phyloP scores from a whole-genome alignment of 1,140 invertebrate species.

The Nomia melanderi region DNA sequence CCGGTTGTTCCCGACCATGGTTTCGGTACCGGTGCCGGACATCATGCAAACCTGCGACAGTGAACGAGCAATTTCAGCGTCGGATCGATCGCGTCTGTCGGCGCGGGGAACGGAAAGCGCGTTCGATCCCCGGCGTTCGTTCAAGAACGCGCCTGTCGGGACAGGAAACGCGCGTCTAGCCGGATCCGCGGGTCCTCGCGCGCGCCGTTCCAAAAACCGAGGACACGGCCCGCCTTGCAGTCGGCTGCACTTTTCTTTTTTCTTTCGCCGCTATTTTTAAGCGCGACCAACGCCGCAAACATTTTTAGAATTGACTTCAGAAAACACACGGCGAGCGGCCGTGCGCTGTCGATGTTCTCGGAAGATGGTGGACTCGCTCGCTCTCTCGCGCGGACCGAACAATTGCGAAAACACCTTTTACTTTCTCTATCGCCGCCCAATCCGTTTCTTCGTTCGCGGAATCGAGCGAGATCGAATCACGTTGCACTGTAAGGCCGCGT shows the following conservation, averaged over 20 bases:
- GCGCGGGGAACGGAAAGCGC: neutral
- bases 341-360: conserved; percentile 21
- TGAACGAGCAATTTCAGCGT: neutral
- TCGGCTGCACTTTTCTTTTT: conserved; percentile 75
- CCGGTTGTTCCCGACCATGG: conserved; percentile 77
- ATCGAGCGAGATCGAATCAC: no score
- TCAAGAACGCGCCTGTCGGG: neutral
- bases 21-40: conserved; percentile 78
- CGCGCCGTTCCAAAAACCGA: conserved; percentile 11
- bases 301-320: conserved; percentile 75
- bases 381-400: neutral
- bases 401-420: neutral
- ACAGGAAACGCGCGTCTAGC: neutral
- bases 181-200: neutral
- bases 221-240: conserved; percentile 45
- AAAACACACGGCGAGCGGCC: conserved; percentile 59
- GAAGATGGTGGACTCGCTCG: conserved; percentile 3
- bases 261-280: conserved; percentile 76
- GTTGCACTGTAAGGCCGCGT: no score
- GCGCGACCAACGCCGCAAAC: conserved; percentile 68
- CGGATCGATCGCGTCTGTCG: no score
- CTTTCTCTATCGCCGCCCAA: neutral
- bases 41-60: conserved; percentile 83
- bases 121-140: neutral
- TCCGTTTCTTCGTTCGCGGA: no score